Base-by-base conservation (phyloP, 2,113 vertebrate genomes). In the Onychostoma macrolepis region DNA sequence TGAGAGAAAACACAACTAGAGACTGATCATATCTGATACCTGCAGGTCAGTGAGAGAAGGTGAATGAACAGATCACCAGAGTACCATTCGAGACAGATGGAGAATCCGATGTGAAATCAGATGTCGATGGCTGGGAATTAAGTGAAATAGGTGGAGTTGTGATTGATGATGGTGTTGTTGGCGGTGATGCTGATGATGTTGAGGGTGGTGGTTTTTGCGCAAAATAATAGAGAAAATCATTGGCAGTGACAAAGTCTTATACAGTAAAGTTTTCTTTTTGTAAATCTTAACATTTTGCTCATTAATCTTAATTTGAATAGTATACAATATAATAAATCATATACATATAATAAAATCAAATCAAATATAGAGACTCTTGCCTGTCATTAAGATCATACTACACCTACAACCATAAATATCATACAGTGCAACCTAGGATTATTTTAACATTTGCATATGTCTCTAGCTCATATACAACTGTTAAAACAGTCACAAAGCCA, bases 1-100 rank as follows among this genome's bases (percentile, higher is more conserved):
- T 94, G 89, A 36, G 88, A 63, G 84, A 48, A 89, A 24, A 65
- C 26, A 75, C 65, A 76, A 26, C 1, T 5, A 61, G 30, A 38
- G 69, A 63, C 2, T 21, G 67, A 36, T 36, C 80, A 10, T 45
- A 2, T 41, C 69, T 33, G 30, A 33, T 21, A 17, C 9, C 30
- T 71, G 30, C 30, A 21, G 67, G 67, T 33, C 4, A 43, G 43
- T 43, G 10, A 41, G 38, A 13, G 21, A n/a, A 74, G 4, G 43
- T 7, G 1, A 24, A 24, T 24, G 19, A 38, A 21, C 1, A 1
- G 19, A 72, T 41, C 19, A 74, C 15, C 71, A 74, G 21, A 24
- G 2, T 41, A 43, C 36, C 71, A n/a, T 74, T n/a, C 0, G 36
- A 43, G 71, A 38, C 38, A 41, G 36, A 74, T 11, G 36, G 71